Evolutionary conservation across 1,140 invertebrate genomes (phyloP).

Genomic region (Hycleus phaleratus): DNA sequence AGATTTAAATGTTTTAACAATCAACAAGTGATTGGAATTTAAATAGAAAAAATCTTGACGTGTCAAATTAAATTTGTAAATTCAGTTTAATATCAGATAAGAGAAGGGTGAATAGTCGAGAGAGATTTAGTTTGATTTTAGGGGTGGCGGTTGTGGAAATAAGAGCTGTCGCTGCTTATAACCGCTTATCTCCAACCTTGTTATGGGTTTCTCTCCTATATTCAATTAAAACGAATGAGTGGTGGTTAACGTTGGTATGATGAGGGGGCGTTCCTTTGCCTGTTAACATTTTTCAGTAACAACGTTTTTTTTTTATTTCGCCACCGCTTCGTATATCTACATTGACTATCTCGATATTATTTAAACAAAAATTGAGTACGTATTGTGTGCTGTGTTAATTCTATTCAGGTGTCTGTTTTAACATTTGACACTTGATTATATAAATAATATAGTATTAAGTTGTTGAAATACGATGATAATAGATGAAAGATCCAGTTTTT

Average conservation of each 20-base stretch:
- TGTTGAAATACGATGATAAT: conserved; percentile 10
- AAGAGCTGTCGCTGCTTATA: background rate
- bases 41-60: too few relatives aligned
- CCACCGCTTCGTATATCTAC: too few relatives aligned
- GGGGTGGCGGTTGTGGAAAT: background rate
- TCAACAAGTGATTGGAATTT: too few relatives aligned
- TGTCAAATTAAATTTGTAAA: too few relatives aligned
- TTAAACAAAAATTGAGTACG: conserved; percentile 27
- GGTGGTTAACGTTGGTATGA: conserved; percentile 27
- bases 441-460: conserved; percentile 17
- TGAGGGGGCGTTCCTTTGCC: conserved; percentile 23
- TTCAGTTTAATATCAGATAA: too few relatives aligned
- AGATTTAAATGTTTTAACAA: too few relatives aligned
- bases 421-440: conserved; percentile 14
- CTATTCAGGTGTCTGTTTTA: conserved; percentile 22
- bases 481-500: too few relatives aligned
- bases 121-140: too few relatives aligned
- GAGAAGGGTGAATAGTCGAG: too few relatives aligned
- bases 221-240: conserved; percentile 35
- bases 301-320: conserved; percentile 18
- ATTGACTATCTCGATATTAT: background rate
- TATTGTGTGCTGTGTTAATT: conserved; percentile 17
- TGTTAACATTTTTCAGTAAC: conserved; percentile 28
- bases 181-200: conserved; percentile 16
- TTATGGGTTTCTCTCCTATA: conserved; percentile 13